Evolutionary conservation across 2,888 invertebrate genomes (phyloP), one percentile per base, ranked within the genome.

Genomic region (Empis livida): DNA sequence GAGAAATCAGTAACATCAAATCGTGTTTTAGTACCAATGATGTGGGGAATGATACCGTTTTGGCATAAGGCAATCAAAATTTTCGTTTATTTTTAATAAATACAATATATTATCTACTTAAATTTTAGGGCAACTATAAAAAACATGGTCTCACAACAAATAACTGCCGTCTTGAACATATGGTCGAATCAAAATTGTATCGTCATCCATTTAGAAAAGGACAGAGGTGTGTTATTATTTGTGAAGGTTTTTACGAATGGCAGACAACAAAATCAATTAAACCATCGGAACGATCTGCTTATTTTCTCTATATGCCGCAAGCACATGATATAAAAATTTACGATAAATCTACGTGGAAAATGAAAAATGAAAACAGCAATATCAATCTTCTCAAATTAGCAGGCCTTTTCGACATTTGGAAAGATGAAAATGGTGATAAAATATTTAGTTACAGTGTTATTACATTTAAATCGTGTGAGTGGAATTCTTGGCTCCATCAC

Each of bases 191-290:
- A 9, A 80, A 77, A 55, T 69, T 87, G 2, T 91, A 82, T 62
- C 73, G 73, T 44, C 73, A 75, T 1, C 76, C 84, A 13, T 71
- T 90, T 45, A 70, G 68, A 40, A 74, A 75, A 54, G 86, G 88
- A 10, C 78, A 80, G 53, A 75, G 89, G 54, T 91, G 91, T 70
- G 75, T 87, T 9, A 72, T 90, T 20, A 60, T 88, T 11, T 81
- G 79, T 51, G 87, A 90, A 68, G 90, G 91, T 44, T 90, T 81
- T 61, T 86, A 85, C 61, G 86, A 87, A 66, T 87, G 86, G 87
- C 79, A 84, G 61, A 80, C 82, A 6, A 78, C 76, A n/a, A 71
- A 73, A 49, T 65, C 70, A 4, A 70, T 73, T 51, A 88, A 85
- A 60, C 67, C 73, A 11, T 73, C 74, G 51, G 67, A 67, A 14